Base-by-base conservation (phyloP, 2,113 vertebrate genomes). In the Muntiacus reevesi region DNA sequence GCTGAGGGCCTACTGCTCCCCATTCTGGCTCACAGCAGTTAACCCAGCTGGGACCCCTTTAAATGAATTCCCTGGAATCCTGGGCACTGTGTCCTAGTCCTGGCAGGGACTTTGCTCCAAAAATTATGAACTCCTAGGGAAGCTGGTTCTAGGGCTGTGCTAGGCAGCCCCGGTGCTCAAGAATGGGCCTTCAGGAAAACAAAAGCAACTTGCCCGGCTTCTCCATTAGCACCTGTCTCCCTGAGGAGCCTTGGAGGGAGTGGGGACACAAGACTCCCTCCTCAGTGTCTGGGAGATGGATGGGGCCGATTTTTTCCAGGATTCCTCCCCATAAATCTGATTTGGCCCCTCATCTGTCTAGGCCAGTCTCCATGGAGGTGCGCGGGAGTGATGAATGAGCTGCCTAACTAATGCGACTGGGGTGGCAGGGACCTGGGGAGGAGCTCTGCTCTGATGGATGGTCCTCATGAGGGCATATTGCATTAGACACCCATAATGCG, bases 401-500 rank as follows among this genome's bases (percentile, higher is more conserved):
- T 91, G 95, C 95, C 95, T 93, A 67, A 21, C 97, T 98, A 98
- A 98, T 97, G 93, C 91, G 98, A 97, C 96, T 40, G 36, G 92
- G 87, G 84, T 98, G 97, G 97, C 97, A 98, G 97, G 97, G 95
- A 28, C 33, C 28, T 71, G 74, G 27, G 97, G 98, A 99, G 98
- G 99, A 97, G 92, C 57, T 28, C 91, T n/a, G 30, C 96, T 76
- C 96, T 98, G 99, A 99, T 99, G 98, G 98, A 82, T 94, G 98
- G 98, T 95, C 95, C 98, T 97, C 95, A 91, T 78, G 97, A 98
- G 97, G 89, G 82, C 71, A 97, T 98, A 99, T 98, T 94, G 93
- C 97, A 99, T 99, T 99, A 99, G 96, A 91, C 98, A 97, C 98
- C 98, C 97, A 19, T 98, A 98, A 99, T n/a, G 97, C 55, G 97